phyloP scores from a whole-genome alignment of 2,797 vertebrate species.

The Lophotriccus pileatus region DNA sequence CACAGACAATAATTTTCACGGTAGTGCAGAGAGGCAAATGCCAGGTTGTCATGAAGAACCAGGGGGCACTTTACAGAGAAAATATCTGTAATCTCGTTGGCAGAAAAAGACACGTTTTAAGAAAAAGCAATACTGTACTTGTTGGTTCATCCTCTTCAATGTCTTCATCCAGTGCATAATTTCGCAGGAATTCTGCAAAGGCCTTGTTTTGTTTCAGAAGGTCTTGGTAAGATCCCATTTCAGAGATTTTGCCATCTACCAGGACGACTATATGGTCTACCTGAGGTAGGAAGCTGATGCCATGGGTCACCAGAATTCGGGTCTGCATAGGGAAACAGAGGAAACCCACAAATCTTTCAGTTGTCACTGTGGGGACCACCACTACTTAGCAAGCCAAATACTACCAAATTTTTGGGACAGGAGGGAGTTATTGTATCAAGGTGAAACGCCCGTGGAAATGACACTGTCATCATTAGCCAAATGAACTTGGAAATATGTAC shows the following conservation, averaged over 20 bases:
- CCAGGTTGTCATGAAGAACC: background rate
- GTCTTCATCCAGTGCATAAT: conserved; percentile 84
- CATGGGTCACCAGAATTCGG: conserved; percentile 90
- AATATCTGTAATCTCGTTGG: background rate
- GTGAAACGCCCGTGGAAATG: background rate
- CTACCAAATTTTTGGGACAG: background rate
- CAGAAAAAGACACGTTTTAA: background rate
- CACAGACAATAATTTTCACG: background rate
- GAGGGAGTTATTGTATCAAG: background rate
- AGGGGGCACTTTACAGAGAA: background rate
- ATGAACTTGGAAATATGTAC: background rate
- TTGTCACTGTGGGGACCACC: background rate
- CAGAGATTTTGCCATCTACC: conserved; percentile 87
- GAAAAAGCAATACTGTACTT: conserved; percentile 60
- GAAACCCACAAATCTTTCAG: background rate
- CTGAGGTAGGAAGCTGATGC: conserved; percentile 93
- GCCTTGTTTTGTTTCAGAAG: conserved; percentile 85
- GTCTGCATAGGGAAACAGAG: conserved; percentile 77
- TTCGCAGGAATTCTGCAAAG: conserved; percentile 92
- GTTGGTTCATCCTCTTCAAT: conserved; percentile 80
- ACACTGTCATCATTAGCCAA: background rate
- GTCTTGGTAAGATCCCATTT: conserved; percentile 90
- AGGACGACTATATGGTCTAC: conserved; percentile 90
- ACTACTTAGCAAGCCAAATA: background rate
- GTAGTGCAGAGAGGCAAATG: background rate